Conservation (phyloP, 2,888 invertebrate species). For the Andrena fulva region DNA sequence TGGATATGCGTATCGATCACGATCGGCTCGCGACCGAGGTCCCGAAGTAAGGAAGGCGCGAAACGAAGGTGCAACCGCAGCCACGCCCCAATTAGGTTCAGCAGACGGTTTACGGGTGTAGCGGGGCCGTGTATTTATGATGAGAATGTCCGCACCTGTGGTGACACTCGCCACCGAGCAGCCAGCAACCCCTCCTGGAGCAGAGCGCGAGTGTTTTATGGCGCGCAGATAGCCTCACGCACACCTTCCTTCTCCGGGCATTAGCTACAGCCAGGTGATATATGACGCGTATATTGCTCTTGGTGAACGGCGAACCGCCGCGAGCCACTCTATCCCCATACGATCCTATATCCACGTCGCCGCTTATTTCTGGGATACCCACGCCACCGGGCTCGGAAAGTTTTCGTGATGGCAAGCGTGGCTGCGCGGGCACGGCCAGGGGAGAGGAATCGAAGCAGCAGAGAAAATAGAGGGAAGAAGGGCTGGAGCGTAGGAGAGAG, state of each 20-base stretch:
- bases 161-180: constrained; percentile 80
- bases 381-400: constrained; percentile 37
- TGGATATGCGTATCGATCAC: not conserved
- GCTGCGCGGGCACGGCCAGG: too few relatives aligned
- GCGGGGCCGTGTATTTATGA: constrained; percentile 80
- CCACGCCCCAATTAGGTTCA: constrained; percentile 84
- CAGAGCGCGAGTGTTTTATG: constrained; percentile 78
- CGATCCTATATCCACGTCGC: constrained; percentile 69
- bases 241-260: constrained; percentile 77
- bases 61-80: constrained; percentile 78
- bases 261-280: constrained; percentile 79
- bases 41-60: constrained; percentile 35
- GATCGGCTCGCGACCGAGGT: not conserved
- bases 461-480: constrained; percentile 1
- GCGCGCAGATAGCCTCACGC: constrained; percentile 80
- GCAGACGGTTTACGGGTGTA: constrained; percentile 78
- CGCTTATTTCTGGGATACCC: constrained; percentile 66
- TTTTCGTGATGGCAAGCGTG: constrained; percentile 34
- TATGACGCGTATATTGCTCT: constrained; percentile 77
- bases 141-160: constrained; percentile 84
- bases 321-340: constrained; percentile 69
- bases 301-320: constrained; percentile 67
- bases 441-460: not conserved
- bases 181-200: constrained; percentile 72
- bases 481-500: not conserved